Evolutionary conservation across 2,113 vertebrate species (phyloP).

Genomic region (Austrofundulus limnaeus): DNA sequence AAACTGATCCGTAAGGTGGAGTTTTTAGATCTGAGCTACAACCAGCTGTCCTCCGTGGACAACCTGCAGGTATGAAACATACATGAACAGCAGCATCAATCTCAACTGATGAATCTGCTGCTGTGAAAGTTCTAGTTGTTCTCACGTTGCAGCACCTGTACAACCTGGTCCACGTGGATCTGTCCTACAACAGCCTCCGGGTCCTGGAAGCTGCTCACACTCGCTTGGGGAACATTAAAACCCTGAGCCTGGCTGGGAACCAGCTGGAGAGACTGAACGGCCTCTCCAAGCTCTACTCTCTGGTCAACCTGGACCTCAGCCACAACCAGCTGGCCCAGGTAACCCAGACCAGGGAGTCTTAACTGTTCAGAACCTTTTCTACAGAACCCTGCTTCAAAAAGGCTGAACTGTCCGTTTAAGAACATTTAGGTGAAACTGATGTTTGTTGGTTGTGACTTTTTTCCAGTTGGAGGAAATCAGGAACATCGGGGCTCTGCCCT

Average conservation of each 20-base stretch:
- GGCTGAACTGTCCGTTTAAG: no score
- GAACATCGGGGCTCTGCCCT: slow-evolving; percentile 88
- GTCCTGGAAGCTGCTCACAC: slow-evolving; percentile 89
- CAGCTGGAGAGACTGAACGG: slow-evolving; percentile 88
- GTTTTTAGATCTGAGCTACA: slow-evolving; percentile 95
- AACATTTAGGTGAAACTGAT: background rate
- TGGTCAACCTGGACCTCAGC: slow-evolving; percentile 93
- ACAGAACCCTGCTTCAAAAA: no score
- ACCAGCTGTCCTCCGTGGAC: slow-evolving; percentile 87
- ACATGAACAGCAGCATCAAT: no score
- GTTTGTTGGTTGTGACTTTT: background rate
- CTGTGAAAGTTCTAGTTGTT: background rate
- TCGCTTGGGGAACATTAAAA: slow-evolving; percentile 95
- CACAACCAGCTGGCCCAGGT: slow-evolving; percentile 90
- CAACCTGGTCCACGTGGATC: slow-evolving; percentile 93
- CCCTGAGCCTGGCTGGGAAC: slow-evolving; percentile 92
- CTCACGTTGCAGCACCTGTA: slow-evolving; percentile 86
- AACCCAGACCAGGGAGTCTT: background rate
- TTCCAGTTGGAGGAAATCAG: slow-evolving; percentile 90
- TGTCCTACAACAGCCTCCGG: slow-evolving; percentile 90
- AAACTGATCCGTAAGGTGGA: slow-evolving; percentile 95
- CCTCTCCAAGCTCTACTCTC: slow-evolving; percentile 93
- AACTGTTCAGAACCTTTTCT: no score
- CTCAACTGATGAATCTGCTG: background rate
- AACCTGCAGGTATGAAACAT: slow-evolving; percentile 86